phyloP scores from a whole-genome alignment of 2,888 invertebrate genomes.

The Agonopterix alstromeriana region DNA sequence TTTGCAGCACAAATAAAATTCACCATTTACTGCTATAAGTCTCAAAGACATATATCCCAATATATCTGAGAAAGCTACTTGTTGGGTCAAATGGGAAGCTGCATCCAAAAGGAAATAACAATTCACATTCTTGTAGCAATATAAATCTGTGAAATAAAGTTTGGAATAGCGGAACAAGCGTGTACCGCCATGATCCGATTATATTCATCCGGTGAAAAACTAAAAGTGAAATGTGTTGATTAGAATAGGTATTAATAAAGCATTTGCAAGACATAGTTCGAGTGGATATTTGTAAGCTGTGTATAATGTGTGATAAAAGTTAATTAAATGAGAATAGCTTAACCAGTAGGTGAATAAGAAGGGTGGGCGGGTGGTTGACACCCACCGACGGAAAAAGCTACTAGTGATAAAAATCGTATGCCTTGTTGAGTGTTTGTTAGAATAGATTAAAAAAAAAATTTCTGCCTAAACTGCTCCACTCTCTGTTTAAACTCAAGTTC shows the following conservation, averaged over 20 bases:
- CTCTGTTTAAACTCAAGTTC: too few relatives aligned
- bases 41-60: conserved; percentile 36
- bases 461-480: too few relatives aligned
- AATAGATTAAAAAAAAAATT: background rate
- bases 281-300: background rate
- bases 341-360: too few relatives aligned
- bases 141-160: conserved; percentile 28
- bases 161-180: conserved; percentile 27
- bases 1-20: background rate
- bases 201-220: conserved; percentile 36
- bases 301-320: too few relatives aligned
- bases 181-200: conserved; percentile 23
- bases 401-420: background rate
- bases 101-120: conserved; percentile 35
- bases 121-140: conserved; percentile 26
- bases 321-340: too few relatives aligned
- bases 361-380: too few relatives aligned
- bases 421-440: background rate
- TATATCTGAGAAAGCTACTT: conserved; percentile 34
- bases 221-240: conserved; percentile 16
- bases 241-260: background rate
- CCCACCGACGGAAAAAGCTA: background rate
- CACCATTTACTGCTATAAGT: conserved; percentile 36
- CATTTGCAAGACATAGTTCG: background rate
- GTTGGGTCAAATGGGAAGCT: conserved; percentile 37